phyloP scores from a whole-genome alignment of 2,113 vertebrate species.

The Thalassoma bifasciatum region DNA sequence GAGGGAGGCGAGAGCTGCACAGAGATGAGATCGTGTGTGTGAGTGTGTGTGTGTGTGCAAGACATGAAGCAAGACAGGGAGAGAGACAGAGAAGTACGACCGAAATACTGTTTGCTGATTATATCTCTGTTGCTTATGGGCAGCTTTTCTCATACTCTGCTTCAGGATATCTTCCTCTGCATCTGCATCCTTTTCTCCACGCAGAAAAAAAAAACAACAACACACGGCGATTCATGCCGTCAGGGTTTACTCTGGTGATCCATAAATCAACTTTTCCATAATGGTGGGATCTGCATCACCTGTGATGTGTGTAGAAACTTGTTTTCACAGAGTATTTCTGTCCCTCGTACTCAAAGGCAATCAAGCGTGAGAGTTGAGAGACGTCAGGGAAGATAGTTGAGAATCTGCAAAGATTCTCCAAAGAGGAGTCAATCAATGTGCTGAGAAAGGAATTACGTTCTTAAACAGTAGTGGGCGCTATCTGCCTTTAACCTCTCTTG shows the following conservation, averaged over 20 bases:
- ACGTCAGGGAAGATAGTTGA: no score
- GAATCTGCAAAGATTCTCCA: no score
- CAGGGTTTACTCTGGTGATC: slow-evolving; percentile 8
- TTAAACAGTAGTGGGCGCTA: no score
- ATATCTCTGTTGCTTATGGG: slow-evolving; percentile 7
- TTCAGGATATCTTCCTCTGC: slow-evolving; percentile 20
- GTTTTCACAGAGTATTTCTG: no score
- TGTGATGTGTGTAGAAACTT: no score
- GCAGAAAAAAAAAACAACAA: slow-evolving; percentile 18
- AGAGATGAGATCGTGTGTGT: slow-evolving; percentile 30
- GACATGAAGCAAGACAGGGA: slow-evolving; percentile 1
- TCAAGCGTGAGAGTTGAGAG: no score
- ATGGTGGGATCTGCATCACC: not conserved
- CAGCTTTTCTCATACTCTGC: slow-evolving; percentile 5
- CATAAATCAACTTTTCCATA: slow-evolving; percentile 6
- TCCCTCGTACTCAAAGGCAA: no score
- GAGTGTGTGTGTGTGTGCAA: slow-evolving; percentile 12
- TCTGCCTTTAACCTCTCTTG: no score
- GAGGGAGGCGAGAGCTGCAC: slow-evolving; percentile 48
- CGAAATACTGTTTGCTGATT: slow-evolving; percentile 45
- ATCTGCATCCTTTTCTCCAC: slow-evolving; percentile 10
- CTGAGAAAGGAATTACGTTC: no score
- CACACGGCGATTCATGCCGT: not conserved
- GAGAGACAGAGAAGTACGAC: slow-evolving; percentile 16
- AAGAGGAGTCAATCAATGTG: no score